Base-by-base conservation (phyloP, 2,113 vertebrate genomes). In the Rynchops niger region DNA sequence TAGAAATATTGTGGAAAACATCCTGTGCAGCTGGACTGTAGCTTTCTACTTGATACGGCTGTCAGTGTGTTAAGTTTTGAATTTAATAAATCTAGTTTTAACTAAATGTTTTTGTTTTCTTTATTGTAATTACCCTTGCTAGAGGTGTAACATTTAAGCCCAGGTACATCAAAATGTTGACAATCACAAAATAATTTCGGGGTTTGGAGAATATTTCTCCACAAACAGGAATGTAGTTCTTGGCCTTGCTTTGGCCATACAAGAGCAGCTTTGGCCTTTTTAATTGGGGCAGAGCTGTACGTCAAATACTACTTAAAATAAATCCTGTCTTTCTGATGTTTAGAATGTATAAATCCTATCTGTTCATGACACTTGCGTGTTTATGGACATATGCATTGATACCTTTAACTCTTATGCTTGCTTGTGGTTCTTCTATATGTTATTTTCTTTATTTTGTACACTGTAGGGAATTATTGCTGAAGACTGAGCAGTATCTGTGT, bases 341-440 rank as follows among this genome's bases (percentile, higher is more conserved):
- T 72, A 52, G 20, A 45, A 15, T 65, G 6, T 47, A 29, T 52
- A 77, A 81, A 61, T 61, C 27, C 12, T 58, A 3, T 49, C 5
- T 76, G 16, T 45, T 74, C n/a, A 9, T 59, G 32, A 40, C 8
- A 67, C 15, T 25, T 72, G 5, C 0, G 0, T 90, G 36, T 65
- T 72, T 69, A 36, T 55, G 52, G 26, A 55, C 8, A 8, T 53
- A 62, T 4, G 1, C 23, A 12, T 20, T 61, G 25, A 4, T 11
- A 76, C 45, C 7, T 43, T 22, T 59, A 83, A 53, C 47, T 86
- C 30, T 53, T 74, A 11, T 17, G 92, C 12, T 79, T 88, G 22
- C 14, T 56, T 93, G n/a, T 65, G 58, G 40, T 88, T 93, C n/a
- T 81, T 78, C 25, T 11, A 6, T 40, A 9, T 1, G 1, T 53